Evolutionary conservation across 1,140 invertebrate genomes (phyloP), one percentile per base, ranked within the genome.

Genomic region (Neodiprion fabricii): DNA sequence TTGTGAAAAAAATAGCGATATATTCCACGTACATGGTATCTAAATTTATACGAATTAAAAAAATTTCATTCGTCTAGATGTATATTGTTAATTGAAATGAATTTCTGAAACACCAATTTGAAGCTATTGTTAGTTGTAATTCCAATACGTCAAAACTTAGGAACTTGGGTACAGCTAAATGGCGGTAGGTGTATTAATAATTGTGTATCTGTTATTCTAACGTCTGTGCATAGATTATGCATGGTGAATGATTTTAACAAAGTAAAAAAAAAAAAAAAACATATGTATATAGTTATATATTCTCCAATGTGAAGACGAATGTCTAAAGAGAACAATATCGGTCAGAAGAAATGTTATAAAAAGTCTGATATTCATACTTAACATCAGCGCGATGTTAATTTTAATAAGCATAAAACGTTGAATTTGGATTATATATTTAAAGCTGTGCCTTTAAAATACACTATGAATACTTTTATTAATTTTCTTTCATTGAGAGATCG

Each of bases 381-480:
- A 14, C 53, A 61, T 17, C 53, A 61, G 53, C 11, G 28, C 28
- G 11, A 9, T 61, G 53, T 61, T 61, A 61, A 61, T 61, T 61
- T 61, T 61, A 61, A 17, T 61, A 61, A 61, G n/a, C 11, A 61
- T 61, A 9, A 17, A 61, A 61, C 11, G 11, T 61, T 14, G n/a
- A 61, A 61, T 61, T 61, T 17, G 11, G 53, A 61, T 61, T 17
- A 40, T 5, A 61, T 61, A 61, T 61, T 61, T 61, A 61, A 61
- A 61, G 53, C 53, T 61, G 53, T 61, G 53, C 53, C 53, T 61
- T 61, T 61, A 61, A 61, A 17, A 61, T 17, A 17, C n/a, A 61
- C n/a, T 61, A 61, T 40, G 28, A 40, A 3, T 40, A 21, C 17
- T 5, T 40, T 40, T 40, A 1, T 40, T 40, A 3, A 4, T 40